Percentiles rank a stretch among this genome's conserved stretches.
Evolutionary conservation across 2,888 invertebrate genomes (phyloP).

Genomic region (Leuctra nigra): DNA sequence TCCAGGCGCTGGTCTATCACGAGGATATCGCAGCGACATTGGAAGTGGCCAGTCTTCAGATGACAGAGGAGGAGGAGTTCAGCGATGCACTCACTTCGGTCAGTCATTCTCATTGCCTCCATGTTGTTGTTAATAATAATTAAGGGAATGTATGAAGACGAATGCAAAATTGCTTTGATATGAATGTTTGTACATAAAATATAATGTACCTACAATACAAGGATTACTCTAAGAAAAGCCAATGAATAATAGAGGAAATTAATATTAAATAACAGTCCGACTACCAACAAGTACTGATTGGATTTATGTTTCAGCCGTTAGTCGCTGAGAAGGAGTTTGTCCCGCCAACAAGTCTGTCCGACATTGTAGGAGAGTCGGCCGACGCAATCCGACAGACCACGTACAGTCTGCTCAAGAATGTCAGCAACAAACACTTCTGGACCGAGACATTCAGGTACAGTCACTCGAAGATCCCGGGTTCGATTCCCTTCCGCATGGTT

Average conservation of each 20-base stretch:
- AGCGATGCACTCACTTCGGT: slow-evolving; percentile 52
- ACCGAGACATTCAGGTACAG: slow-evolving; percentile 36
- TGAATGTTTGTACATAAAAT: not conserved
- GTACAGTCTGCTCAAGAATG: slow-evolving; percentile 39
- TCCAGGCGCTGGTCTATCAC: slow-evolving; percentile 31
- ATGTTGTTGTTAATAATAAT: not conserved
- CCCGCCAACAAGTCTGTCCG: slow-evolving; percentile 20
- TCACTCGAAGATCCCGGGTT: not conserved
- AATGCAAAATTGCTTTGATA: not conserved
- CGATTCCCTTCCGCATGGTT: too few relatives aligned
- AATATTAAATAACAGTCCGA: too few relatives aligned
- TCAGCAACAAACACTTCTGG: slow-evolving; percentile 40
- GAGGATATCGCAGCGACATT: slow-evolving; percentile 33
- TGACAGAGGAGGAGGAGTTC: slow-evolving; percentile 49
- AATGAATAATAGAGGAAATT: too few relatives aligned
- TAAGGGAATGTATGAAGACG: not conserved
- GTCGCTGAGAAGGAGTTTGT: slow-evolving; percentile 28
- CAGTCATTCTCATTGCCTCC: slow-evolving; percentile 25
- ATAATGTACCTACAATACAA: not conserved
- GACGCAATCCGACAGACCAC: slow-evolving; percentile 40
- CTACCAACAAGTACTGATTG: too few relatives aligned
- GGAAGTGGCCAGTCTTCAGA: slow-evolving; percentile 35
- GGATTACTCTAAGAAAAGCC: too few relatives aligned
- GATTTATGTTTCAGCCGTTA: too few relatives aligned
- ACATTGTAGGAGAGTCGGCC: slow-evolving; percentile 42